Evolutionary conservation across 2,888 invertebrate species (phyloP).

Genomic region (Theretra japonica): DNA sequence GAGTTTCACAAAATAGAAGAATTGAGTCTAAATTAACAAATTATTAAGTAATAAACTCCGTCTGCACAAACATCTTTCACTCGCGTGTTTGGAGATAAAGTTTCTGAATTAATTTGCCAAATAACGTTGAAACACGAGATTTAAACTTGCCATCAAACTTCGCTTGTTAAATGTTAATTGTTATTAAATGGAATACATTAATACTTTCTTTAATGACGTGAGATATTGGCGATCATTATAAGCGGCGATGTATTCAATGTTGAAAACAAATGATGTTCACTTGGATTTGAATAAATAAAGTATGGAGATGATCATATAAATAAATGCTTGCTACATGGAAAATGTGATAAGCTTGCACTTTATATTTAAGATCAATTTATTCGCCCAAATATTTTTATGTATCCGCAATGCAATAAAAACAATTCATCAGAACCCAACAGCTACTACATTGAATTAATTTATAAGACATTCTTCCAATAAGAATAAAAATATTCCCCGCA

Average conservation of each 20-base stretch:
- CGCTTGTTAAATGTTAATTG: slow-evolving; percentile 80
- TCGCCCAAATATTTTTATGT: no score
- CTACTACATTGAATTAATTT: no score
- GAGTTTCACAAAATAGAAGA: slow-evolving; percentile 43
- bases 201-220: slow-evolving; percentile 7
- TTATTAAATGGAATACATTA: slow-evolving; percentile 64
- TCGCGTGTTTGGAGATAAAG: slow-evolving; percentile 74
- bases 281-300: no score
- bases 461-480: background rate
- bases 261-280: background rate
- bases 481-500: background rate
- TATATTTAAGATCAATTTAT: no score
- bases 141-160: slow-evolving; percentile 75
- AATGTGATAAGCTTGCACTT: no score
- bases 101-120: slow-evolving; percentile 81
- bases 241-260: background rate
- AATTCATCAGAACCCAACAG: no score
- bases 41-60: slow-evolving; percentile 67
- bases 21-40: slow-evolving; percentile 53
- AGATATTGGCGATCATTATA: slow-evolving; percentile 3
- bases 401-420: no score
- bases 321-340: no score
- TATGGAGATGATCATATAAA: no score
- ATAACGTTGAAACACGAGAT: slow-evolving; percentile 79
- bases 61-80: slow-evolving; percentile 73